Evolutionary conservation across 2,888 invertebrate species (phyloP).

Genomic region (Drosophila maculinotata): DNA sequence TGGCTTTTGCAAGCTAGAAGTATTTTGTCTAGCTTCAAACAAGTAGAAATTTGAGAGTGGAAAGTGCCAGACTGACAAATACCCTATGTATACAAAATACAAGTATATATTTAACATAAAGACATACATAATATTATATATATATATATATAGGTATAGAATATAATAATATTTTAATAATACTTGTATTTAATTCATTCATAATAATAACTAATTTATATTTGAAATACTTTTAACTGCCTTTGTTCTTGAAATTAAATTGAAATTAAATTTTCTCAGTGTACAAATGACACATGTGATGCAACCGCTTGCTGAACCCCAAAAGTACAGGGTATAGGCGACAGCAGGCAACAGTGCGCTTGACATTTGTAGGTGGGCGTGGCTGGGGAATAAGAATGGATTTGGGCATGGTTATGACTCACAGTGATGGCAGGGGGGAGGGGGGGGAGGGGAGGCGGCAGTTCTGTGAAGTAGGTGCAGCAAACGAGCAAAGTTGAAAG

Average conservation of each 20-base stretch:
- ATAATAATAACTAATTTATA: no score
- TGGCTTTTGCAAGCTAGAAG: slow-evolving; percentile 54
- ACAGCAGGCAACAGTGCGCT: slow-evolving; percentile 35
- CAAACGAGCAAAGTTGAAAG: slow-evolving; percentile 42
- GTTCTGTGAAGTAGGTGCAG: slow-evolving; percentile 3
- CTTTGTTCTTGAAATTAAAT: no score
- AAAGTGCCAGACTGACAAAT: not conserved
- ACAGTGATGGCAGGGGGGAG: not conserved
- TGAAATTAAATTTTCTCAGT: no score
- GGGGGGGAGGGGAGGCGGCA: no score
- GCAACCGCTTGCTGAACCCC: no score
- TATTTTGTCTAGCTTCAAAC: slow-evolving; percentile 59
- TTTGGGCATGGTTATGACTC: slow-evolving; percentile 20
- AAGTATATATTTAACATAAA: no score
- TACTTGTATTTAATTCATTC: no score
- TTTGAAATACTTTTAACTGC: no score
- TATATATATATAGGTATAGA: no score
- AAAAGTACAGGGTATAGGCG: slow-evolving; percentile 39
- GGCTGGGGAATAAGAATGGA: slow-evolving; percentile 16
- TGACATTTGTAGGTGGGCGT: slow-evolving; percentile 56
- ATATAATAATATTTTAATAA: no score
- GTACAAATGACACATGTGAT: no score
- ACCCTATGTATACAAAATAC: slow-evolving; percentile 3
- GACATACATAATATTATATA: no score
- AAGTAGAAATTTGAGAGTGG: not conserved